Conservation (phyloP, 2,888 invertebrate genomes). For the Caenorhabditis panamensis region DNA sequence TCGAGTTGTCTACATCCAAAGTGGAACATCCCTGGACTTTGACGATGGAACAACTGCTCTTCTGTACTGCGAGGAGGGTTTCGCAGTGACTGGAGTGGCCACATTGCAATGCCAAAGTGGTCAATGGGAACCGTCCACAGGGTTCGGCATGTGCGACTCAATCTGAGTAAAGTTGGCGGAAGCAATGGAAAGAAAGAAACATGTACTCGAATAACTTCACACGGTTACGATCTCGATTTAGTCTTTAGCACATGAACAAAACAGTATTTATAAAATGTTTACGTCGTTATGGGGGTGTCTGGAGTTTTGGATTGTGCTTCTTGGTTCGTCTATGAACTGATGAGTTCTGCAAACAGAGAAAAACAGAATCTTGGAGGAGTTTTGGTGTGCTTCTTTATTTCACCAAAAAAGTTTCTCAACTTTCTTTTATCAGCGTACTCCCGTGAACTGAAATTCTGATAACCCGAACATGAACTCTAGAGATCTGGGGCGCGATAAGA, state of each 20-base stretch:
- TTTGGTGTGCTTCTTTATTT: too few species aligned
- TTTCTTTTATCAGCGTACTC: too few species aligned
- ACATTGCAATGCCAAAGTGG: conserved; percentile 58
- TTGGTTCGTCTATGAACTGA: too few species aligned
- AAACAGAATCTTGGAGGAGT: too few species aligned
- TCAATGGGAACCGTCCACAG: conserved; percentile 61
- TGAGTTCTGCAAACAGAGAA: too few species aligned
- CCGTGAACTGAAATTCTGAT: too few species aligned
- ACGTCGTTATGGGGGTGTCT: not conserved
- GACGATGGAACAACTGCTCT: conserved; percentile 69
- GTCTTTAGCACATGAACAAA: conserved; percentile 13
- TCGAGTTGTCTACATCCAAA: conserved; percentile 66
- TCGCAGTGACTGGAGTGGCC: conserved; percentile 65
- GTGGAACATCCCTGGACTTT: conserved; percentile 57
- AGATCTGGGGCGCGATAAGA: too few species aligned
- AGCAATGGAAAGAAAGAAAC: not conserved
- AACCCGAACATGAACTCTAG: too few species aligned
- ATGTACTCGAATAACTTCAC: conserved; percentile 7
- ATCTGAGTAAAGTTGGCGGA: too few species aligned
- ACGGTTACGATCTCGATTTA: conserved; percentile 48
- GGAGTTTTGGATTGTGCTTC: too few species aligned
- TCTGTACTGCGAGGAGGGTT: conserved; percentile 66
- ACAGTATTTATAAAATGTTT: not conserved
- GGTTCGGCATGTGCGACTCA: conserved; percentile 65
- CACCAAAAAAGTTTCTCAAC: too few species aligned